These are phyloP conservation scores for Pteropus rufus DNA, from an alignment of 2,797 vertebrate genomes.

Conservation along the genomic window DNA sequence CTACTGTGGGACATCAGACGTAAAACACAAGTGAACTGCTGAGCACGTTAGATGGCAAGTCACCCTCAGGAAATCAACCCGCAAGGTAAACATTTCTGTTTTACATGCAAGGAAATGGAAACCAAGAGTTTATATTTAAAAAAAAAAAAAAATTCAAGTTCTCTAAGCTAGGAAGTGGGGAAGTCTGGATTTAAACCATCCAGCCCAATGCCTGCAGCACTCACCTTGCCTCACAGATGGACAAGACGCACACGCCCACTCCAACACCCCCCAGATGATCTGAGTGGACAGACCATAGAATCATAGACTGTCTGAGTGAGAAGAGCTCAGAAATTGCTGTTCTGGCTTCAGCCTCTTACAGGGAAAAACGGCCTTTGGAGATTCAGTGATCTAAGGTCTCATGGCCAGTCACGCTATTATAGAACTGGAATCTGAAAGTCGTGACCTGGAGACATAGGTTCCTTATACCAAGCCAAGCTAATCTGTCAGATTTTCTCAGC, in stretches of 20 bases:
- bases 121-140: background rate
- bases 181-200: background rate
- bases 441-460: background rate
- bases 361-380: background rate
- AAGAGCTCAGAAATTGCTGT: background rate
- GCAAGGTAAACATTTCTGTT: background rate
- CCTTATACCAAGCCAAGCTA: background rate
- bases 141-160: background rate
- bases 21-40: background rate
- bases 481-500: background rate
- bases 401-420: fast-evolving
- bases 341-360: background rate
- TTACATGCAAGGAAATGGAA: background rate
- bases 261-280: background rate
- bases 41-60: background rate
- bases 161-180: background rate
- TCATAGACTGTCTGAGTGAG: fast-evolving
- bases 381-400: background rate
- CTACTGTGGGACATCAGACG: background rate
- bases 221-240: background rate
- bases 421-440: background rate
- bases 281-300: fast-evolving
- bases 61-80: background rate
- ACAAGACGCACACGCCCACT: background rate
- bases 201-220: background rate